Evolutionary conservation across 2,113 vertebrate species (phyloP), one percentile per base, ranked within the genome.

Genomic region (Marmota monax): DNA sequence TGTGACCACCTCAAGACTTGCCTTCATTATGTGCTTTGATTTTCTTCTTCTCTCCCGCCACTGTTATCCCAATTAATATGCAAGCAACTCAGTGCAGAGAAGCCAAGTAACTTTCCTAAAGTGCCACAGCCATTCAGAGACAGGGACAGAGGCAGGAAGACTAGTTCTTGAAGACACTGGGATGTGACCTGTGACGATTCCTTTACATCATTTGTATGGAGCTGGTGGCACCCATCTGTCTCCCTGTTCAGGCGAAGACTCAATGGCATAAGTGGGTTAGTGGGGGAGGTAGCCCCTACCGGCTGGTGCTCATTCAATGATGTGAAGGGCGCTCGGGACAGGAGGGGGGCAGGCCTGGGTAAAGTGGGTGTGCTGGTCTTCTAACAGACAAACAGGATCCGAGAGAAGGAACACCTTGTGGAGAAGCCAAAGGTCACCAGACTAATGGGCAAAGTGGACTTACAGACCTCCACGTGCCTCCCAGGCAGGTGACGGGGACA

Each of bases 141-240:
- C 9, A 13, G 11, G 51, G 53, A 3, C 22, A 13, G 48, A 58
- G 53, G 6, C 22, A 37, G 18, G 23, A 76, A 70, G 17, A 74
- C 12, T 11, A 22, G 11, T 56, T 12, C 94, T 82, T 73, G 53
- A 88, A 93, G 65, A 79, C 63, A 42, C 8, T 56, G 58, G 39
- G 17, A 69, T 23, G 29, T 70, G 88, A 67, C 48, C 17, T 16
- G 3, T 82, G 65, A 1, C 56, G 70, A 78, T 72, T 58, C 18
- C 74, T 90, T 61, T 29, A 34, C 1, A 0, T 48, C 51, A 79
- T 37, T 91, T 72, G 58, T 67, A 95, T 9, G 56, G n/a, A 67
- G 39, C 39, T 25, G 37, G 17, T 29, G 6, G 9, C n/a, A 5
- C 25, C 13, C 11, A 0, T 14, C 1, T 73, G 0, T 16, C 1